Evolutionary conservation across 2,797 vertebrate species (phyloP).

Genomic region (Nyctalus aviator): DNA sequence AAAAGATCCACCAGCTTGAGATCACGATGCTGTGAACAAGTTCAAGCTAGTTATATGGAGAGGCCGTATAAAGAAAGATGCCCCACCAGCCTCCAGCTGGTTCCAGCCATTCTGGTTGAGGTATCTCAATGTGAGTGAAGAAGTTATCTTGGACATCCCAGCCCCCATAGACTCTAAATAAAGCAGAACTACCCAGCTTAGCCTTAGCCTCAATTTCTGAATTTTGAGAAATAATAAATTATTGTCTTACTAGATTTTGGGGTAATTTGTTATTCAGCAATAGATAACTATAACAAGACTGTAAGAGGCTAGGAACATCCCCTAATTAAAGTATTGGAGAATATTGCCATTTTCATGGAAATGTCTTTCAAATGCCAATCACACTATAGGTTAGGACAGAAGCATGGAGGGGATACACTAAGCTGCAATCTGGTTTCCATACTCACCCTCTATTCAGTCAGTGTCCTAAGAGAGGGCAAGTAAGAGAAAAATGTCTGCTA

Average conservation of each 20-base stretch:
- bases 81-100: not conserved
- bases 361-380: not conserved
- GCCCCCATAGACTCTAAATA: not conserved
- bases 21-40: not conserved
- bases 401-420: not conserved
- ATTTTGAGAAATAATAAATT: not conserved
- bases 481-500: not conserved
- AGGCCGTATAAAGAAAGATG: not conserved
- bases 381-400: not conserved
- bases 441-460: not conserved
- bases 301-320: not conserved
- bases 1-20: not conserved
- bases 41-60: not conserved
- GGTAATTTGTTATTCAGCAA: not conserved
- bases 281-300: not conserved
- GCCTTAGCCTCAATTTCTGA: not conserved
- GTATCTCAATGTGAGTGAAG: not conserved
- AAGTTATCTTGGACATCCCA: not conserved
- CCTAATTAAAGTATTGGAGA: not conserved
- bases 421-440: not conserved
- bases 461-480: not conserved
- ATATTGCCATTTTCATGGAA: not conserved
- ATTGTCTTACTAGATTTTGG: not conserved
- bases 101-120: not conserved
- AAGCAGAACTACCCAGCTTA: not conserved